Evolutionary conservation across 2,797 vertebrate species (phyloP).

Genomic region (Coccyzus lansbergi): DNA sequence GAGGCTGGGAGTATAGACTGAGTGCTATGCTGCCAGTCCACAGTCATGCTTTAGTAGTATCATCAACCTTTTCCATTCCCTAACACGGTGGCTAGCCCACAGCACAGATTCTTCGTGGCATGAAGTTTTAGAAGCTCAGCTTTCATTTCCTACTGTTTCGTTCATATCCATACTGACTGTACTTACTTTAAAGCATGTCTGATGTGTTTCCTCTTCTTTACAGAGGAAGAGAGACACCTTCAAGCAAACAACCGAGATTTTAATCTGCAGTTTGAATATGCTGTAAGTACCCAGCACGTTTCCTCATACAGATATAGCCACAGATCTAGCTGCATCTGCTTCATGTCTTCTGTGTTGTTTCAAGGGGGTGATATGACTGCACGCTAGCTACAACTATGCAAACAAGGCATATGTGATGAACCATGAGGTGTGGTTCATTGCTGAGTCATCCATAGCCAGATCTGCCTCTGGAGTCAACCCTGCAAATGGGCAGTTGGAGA

Average conservation of each 20-base stretch:
- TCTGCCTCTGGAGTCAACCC: background rate
- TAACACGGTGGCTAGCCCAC: accelerated
- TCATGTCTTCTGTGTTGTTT: background rate
- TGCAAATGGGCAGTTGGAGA: background rate
- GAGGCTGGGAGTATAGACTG: background rate
- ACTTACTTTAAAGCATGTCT: background rate
- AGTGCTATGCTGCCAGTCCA: background rate
- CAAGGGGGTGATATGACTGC: background rate
- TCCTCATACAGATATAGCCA: background rate
- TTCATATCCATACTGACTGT: background rate
- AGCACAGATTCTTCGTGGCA: background rate
- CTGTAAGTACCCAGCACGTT: slow-evolving; percentile 79
- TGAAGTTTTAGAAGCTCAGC: background rate
- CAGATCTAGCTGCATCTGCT: slow-evolving; percentile 13
- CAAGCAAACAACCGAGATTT: slow-evolving; percentile 88
- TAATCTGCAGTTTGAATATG: slow-evolving; percentile 86
- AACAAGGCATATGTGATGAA: background rate
- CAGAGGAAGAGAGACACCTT: slow-evolving; percentile 86
- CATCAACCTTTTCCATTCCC: background rate
- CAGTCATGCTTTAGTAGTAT: background rate
- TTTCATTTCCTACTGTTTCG: background rate
- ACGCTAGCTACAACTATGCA: background rate
- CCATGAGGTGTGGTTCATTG: background rate
- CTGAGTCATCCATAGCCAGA: background rate
- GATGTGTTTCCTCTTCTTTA: background rate